Percentiles rank a stretch among this genome's conserved stretches.
Evolutionary conservation across 2,113 vertebrate genomes (phyloP).

Genomic region (Psittacus erithacus): DNA sequence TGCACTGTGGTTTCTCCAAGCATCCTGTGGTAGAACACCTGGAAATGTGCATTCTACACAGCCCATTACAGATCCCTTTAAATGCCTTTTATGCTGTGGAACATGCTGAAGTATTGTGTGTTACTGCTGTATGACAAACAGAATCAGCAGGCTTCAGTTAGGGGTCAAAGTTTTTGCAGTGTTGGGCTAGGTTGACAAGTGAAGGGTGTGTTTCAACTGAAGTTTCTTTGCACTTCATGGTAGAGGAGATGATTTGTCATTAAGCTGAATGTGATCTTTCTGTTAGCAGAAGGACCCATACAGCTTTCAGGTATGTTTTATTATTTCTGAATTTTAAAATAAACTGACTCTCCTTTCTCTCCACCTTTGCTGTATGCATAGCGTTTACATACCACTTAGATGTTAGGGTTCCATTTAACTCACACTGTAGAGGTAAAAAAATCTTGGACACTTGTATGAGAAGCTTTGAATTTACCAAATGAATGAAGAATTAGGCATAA

Average conservation of each 20-base stretch:
- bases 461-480: background rate
- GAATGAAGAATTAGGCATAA: background rate
- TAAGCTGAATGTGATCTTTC: background rate
- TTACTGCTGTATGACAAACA: background rate
- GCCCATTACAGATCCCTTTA: background rate
- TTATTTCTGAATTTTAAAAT: background rate
- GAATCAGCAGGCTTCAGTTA: background rate
- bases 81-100: background rate
- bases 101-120: fast-evolving
- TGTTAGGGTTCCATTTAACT: background rate
- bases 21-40: background rate
- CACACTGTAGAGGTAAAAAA: background rate
- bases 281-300: background rate
- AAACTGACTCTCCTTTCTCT: background rate
- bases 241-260: background rate
- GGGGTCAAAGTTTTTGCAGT: background rate
- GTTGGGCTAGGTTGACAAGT: background rate
- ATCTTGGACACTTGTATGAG: background rate
- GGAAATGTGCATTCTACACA: background rate
- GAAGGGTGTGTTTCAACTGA: background rate
- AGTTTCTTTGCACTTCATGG: background rate
- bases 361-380: background rate
- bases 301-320: background rate
- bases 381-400: background rate
- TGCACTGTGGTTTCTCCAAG: background rate